Percentiles rank a stretch among this genome's conserved stretches.
These are phyloP conservation scores for Irena cyanogastra DNA, from an alignment of 2,113 vertebrate species.

Conservation along the genomic window DNA sequence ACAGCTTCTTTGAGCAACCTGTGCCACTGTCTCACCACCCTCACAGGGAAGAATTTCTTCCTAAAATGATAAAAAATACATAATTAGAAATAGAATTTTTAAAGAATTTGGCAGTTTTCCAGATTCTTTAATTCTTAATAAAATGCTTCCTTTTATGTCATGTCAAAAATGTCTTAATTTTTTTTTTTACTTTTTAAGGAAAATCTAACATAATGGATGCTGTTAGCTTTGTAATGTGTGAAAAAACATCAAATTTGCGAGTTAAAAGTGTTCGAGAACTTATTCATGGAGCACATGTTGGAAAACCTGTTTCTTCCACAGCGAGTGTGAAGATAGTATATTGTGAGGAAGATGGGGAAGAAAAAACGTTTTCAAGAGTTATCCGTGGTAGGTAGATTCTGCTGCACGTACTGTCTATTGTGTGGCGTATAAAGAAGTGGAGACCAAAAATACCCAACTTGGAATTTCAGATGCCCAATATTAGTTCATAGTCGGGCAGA, in stretches of 20 bases:
- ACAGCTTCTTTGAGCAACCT: not conserved
- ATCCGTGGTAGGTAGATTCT: constrained; percentile 73
- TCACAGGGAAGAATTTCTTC: not conserved
- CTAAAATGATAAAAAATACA: not conserved
- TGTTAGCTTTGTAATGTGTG: constrained; percentile 88
- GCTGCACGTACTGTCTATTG: not conserved
- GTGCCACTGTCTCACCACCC: not conserved
- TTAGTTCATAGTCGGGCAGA: not conserved
- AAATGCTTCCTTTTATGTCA: not conserved
- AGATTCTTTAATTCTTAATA: not conserved
- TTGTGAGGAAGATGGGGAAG: constrained; percentile 72
- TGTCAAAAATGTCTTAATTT: not conserved
- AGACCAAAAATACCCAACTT: not conserved
- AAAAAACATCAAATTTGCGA: constrained; percentile 77
- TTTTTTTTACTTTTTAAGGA: constrained; percentile 58
- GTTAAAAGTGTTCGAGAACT: constrained; percentile 84
- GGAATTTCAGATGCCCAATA: not conserved
- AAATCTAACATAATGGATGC: constrained; percentile 98
- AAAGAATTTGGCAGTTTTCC: not conserved
- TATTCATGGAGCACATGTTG: constrained; percentile 88
- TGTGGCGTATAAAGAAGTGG: not conserved
- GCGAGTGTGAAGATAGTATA: constrained; percentile 81
- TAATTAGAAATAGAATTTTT: not conserved
- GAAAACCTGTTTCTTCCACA: constrained; percentile 75
- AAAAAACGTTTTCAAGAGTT: constrained; percentile 80